Evolutionary conservation across 2,113 vertebrate species (phyloP), one percentile per base, ranked within the genome.

Genomic region (Machaerirhynchus nigripectus): DNA sequence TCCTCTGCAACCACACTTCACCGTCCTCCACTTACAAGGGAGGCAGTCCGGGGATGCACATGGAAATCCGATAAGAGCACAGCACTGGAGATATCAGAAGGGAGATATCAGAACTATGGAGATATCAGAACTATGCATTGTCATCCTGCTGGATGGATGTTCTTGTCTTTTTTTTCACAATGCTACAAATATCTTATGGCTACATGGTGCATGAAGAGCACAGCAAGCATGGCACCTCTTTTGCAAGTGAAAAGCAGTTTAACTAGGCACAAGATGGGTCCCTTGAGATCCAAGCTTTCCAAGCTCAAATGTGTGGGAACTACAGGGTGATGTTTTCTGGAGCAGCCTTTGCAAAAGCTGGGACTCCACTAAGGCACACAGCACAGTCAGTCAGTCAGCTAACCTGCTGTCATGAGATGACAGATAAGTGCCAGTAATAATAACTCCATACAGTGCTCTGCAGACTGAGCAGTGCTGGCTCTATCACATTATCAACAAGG

Each of bases 41-140:
- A 63, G 30, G 52, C 14, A 50, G 39, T 21, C 35, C 7, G 1
- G 19, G 13, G 6, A 24, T 1, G 1, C 28, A 50, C 2, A 2
- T 11, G 42, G 55, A 92, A 77, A 77, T 22, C 21, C 46, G 61
- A 10, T 49, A 68, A 16, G 7, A 20, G 4, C 53, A n/a, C 1
- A 50, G 64, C 37, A 86, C n/a, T 0, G 5, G 12, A n/a, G n/a
- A n/a, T n/a, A n/a, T n/a, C n/a, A n/a, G n/a, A n/a, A n/a, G n/a
- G n/a, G 26, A 81, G 7, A 33, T 35, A 46, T 1, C 2, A 4
- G 21, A 74, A 74, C 19, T 60, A n/a, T 1, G 1, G 26, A 81
- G 7, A 33, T 35, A 46, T 1, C 2, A 4, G 21, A 74, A 74
- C 19, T 60, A n/a, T 1, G 1, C 31, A 33, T 7, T 76, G 65